Evolutionary conservation across 2,888 invertebrate genomes (phyloP), one percentile per base, ranked within the genome.

Genomic region (Cantharis rufa): DNA sequence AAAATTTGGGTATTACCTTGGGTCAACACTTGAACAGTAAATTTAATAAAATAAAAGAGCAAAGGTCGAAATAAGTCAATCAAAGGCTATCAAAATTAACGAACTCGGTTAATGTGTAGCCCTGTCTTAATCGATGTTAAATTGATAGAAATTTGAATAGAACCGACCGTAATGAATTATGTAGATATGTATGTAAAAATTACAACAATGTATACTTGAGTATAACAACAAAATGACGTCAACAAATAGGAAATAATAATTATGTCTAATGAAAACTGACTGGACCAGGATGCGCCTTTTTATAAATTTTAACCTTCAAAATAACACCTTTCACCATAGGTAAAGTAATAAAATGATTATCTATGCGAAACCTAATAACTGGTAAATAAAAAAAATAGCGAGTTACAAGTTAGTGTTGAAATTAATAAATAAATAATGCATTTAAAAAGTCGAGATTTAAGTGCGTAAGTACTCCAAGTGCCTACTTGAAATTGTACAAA

Each of bases 261-360:
- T 62, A 72, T 72, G 70, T 75, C 63, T 68, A 32, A 61, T 69
- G 72, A 62, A 75, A 75, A 71, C 62, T 66, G 79, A 72, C 70
- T 77, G 82, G 83, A 84, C 84, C 85, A 84, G 85, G 85, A 85
- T 84, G 84, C 84, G 80, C 82, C 85, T 84, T 85, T 83, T 83
- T 84, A 83, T 84, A 82, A 80, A 82, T 80, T 80, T 81, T 80
- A 84, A 84, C 85, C 85, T 85, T 85, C 84, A 81, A 82, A 84
- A 81, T 76, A 73, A 78, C 81, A 82, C 83, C 84, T 83, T 84
- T 83, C 84, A 85, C 85, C 81, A 27, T 70, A 80, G 77, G 32
- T 70, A 61, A 70, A 70, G 13, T 15, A 18, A 61, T 70, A 16
- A 64, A 21, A 21, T 21, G 64, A 64, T 64, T 64, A 64, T 64